A percentile compares a stretch with the other conserved stretches of the same genome.
Conservation (phyloP, 2,888 invertebrate species). For the Acrocyrtus sp. region DNA sequence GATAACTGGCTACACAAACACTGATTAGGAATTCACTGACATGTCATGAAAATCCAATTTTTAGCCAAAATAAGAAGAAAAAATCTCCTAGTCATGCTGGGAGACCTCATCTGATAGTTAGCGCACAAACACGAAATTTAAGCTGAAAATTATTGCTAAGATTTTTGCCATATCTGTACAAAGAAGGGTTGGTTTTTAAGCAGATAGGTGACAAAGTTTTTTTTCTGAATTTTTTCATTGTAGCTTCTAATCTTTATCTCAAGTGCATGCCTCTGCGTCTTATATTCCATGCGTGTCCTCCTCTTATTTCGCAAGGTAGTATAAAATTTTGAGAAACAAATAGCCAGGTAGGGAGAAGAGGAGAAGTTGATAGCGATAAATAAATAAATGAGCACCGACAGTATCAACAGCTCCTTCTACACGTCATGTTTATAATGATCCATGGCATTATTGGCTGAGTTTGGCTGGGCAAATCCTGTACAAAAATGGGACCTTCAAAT, state of each 20-base stretch:
- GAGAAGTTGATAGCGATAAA: not conserved
- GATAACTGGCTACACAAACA: not conserved
- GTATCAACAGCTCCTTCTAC: not conserved
- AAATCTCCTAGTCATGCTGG: conserved; percentile 2
- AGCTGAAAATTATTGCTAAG: not conserved
- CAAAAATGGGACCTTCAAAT: conserved; percentile 30
- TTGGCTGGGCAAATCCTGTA: not conserved
- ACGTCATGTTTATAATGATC: not conserved
- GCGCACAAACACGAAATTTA: not conserved
- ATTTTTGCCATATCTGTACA: too few relatives aligned
- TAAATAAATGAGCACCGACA: not conserved
- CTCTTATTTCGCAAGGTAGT: not conserved
- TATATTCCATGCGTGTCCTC: not conserved
- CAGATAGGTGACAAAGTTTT: not conserved
- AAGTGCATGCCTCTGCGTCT: not conserved
- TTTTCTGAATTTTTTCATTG: not conserved
- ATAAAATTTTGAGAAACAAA: not conserved
- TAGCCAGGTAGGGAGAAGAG: too few relatives aligned
- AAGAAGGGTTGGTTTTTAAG: not conserved
- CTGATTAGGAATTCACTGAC: conserved; percentile 49
- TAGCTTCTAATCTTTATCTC: too few relatives aligned
- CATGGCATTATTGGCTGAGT: not conserved
- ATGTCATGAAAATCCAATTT: conserved; percentile 35
- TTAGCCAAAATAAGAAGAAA: conserved; percentile 33
- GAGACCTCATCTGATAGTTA: not conserved